Evolutionary conservation across 1,140 invertebrate genomes (phyloP), one percentile per base, ranked within the genome.

Genomic region (Brachionus plicatilis): DNA sequence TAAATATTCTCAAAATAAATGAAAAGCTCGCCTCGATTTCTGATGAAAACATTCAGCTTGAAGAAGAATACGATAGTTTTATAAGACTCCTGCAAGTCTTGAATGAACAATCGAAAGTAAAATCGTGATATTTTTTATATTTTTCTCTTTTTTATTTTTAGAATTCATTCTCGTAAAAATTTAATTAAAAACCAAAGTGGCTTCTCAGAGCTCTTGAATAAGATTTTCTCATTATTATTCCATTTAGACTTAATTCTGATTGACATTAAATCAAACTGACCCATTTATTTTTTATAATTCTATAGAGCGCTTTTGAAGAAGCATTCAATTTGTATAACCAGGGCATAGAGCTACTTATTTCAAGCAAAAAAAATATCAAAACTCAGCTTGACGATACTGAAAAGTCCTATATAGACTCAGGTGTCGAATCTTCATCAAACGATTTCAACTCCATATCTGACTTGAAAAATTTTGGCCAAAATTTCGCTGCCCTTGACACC

Each of bases 41-140:
- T 14, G 79, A 68, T 11, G 79, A 82, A 33, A 60, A 66, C 24
- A 41, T 82, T 12, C 50, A 82, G 41, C n/a, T 45, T 11, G 53
- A 82, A 65, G 29, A 68, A 60, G 79, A 82, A 41, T 82, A 66
- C 53, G 79, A 82, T 60, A 43, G 37, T 65, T 82, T 82, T 9
- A 82, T 82, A 65, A 60, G 41, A 20, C 33, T 68, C 41, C 53
- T 82, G 27, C 53, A 82, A 60, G 17, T 60, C 17, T 65, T 82
- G 24, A 65, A 82, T 20, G 79, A 82, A 68, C 79, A 82, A 82
- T 60, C 79, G 20, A 82, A 82, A 65, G 79, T 82, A 82, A 82
- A n/a, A n/a, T 27, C 24, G 14, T 27, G 9, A 45, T 50, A 24
- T 72, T 72, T 72, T 43, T 43, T 43, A 45, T 12, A 8, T 5